These are phyloP conservation scores for Lophotriccus pileatus DNA, from an alignment of 2,797 vertebrate species.

Conservation along the genomic window DNA sequence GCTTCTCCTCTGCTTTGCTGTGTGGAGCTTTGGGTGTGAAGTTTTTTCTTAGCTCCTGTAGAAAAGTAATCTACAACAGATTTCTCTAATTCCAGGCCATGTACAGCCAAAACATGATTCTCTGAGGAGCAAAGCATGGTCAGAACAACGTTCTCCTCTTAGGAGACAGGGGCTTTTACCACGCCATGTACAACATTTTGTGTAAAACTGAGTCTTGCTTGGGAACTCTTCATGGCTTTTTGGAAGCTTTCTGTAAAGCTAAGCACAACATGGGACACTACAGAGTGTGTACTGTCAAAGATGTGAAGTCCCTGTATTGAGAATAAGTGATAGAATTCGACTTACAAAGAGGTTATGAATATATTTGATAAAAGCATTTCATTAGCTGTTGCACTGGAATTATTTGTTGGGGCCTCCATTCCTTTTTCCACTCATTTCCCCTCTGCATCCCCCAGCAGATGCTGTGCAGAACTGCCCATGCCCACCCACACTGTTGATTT, in stretches of 20 bases:
- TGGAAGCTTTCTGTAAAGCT: neutral
- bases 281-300: neutral
- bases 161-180: neutral
- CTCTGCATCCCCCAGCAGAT: neutral
- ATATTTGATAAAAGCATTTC: neutral
- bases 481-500: neutral
- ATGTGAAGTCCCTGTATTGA: neutral
- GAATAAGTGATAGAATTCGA: neutral
- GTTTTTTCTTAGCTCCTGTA: neutral
- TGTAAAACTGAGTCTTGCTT: neutral
- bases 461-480: neutral
- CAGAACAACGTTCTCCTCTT: rapidly evolving
- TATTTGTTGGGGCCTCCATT: neutral
- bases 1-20: neutral
- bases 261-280: neutral
- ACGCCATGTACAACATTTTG: neutral
- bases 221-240: neutral
- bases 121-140: neutral
- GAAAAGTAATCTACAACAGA: neutral
- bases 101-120: neutral
- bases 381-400: neutral
- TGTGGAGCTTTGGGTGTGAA: neutral
- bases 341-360: neutral
- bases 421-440: neutral
- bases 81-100: neutral